phyloP scores from a whole-genome alignment of 2,113 vertebrate species.

The Mungos mungo region DNA sequence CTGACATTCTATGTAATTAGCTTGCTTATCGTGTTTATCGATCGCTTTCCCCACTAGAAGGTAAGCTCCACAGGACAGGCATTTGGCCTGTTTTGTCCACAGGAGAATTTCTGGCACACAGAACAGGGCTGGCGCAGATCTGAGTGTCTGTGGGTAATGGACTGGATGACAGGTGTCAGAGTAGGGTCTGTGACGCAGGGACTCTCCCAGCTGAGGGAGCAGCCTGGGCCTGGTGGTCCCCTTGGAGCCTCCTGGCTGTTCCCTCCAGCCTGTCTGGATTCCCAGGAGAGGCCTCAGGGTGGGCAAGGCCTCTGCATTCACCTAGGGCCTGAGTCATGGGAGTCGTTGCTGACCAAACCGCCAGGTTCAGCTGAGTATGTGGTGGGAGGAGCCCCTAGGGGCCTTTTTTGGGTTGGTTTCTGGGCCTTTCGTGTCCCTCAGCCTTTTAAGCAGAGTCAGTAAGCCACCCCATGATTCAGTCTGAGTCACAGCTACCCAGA shows the following conservation, averaged over 20 bases:
- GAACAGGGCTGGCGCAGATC: neutral
- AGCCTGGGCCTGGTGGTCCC: neutral
- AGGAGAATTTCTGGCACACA: neutral
- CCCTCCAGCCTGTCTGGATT: neutral
- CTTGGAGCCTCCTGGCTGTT: neutral
- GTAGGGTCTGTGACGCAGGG: neutral
- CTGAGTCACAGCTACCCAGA: neutral
- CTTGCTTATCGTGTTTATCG: neutral
- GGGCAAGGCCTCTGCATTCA: neutral
- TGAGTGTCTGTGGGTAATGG: neutral
- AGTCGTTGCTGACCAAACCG: neutral
- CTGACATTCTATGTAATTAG: neutral
- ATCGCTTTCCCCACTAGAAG: neutral
- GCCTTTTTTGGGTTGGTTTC: neutral
- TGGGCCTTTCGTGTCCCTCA: neutral
- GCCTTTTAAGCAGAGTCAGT: neutral
- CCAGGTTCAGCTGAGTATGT: neutral
- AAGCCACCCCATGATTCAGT: conserved; percentile 10
- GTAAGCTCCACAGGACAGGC: neutral
- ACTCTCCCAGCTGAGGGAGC: neutral
- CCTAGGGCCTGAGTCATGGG: neutral
- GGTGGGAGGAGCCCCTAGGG: neutral
- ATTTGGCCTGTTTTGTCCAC: neutral
- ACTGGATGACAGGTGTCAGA: neutral
- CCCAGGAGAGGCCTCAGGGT: neutral